These are phyloP conservation scores for Eilema sororculum DNA, from an alignment of 2,888 invertebrate genomes.

Conservation along the genomic window DNA sequence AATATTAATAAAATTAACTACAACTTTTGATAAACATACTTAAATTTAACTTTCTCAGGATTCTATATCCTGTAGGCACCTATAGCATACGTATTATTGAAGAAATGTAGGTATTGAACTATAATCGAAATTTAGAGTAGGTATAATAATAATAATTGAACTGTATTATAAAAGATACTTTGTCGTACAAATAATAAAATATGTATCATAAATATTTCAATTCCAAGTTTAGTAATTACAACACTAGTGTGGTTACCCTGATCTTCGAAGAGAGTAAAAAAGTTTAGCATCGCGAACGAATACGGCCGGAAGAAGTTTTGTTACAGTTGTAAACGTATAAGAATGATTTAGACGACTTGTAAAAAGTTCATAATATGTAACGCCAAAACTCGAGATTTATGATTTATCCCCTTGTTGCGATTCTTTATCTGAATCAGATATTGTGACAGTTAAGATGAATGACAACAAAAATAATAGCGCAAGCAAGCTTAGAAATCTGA, in stretches of 20 bases:
- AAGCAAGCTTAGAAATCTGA: background rate
- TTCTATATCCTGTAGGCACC: too few relatives aligned
- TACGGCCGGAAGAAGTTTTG: constrained; percentile 72
- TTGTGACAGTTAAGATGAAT: constrained; percentile 39
- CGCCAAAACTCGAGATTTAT: constrained; percentile 52
- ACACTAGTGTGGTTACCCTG: constrained; percentile 25
- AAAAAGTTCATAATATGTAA: constrained; percentile 71
- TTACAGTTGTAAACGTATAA: constrained; percentile 77
- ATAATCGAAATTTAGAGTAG: too few relatives aligned
- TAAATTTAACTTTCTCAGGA: too few relatives aligned
- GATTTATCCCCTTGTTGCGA: constrained; percentile 56
- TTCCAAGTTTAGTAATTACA: background rate
- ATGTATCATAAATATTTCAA: too few relatives aligned
- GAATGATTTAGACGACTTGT: constrained; percentile 79
- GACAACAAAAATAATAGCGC: constrained; percentile 28
- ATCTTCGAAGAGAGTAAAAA: constrained; percentile 63
- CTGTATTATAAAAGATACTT: too few relatives aligned
- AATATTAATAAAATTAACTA: too few relatives aligned
- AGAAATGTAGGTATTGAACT: too few relatives aligned
- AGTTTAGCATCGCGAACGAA: constrained; percentile 61
- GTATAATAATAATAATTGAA: too few relatives aligned
- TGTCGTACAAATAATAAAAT: too few relatives aligned
- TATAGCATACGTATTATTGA: too few relatives aligned
- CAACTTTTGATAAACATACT: too few relatives aligned
- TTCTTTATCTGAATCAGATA: constrained; percentile 38